phyloP scores from a whole-genome alignment of 1,140 invertebrate genomes.

The Nasonia longicornis region DNA sequence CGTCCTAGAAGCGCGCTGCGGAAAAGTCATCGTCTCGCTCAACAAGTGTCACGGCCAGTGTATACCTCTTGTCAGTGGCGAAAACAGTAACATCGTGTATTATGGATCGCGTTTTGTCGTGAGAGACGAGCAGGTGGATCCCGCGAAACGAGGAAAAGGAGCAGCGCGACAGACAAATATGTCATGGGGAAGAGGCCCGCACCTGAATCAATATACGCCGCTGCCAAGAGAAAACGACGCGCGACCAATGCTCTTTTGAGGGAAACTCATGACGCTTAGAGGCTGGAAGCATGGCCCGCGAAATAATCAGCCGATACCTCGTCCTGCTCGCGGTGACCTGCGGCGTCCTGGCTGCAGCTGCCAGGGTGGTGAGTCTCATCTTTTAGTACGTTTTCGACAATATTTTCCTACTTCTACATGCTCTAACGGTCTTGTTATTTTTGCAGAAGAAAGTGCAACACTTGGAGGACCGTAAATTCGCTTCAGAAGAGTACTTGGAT shows the following conservation, averaged over 20 bases:
- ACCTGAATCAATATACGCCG: constrained; percentile 26
- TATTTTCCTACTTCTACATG: neutral
- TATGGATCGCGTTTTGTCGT: no score
- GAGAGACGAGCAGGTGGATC: neutral
- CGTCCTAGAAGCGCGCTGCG: neutral
- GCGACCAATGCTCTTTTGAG: neutral
- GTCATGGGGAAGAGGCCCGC: neutral
- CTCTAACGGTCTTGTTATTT: neutral
- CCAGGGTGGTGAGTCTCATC: constrained; percentile 12
- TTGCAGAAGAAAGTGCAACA: constrained; percentile 42
- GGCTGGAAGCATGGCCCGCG: neutral
- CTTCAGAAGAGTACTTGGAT: constrained; percentile 42
- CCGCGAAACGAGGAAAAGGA: neutral
- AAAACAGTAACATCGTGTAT: neutral
- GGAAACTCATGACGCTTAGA: constrained; percentile 33
- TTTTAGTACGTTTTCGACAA: neutral
- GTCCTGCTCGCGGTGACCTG: constrained; percentile 15
- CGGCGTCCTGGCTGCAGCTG: neutral
- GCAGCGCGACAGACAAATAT: neutral
- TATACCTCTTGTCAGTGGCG: neutral
- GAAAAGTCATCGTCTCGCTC: neutral
- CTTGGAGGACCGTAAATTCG: constrained; percentile 43
- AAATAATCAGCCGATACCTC: constrained; percentile 28
- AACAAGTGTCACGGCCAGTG: constrained; percentile 26
- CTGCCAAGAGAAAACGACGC: neutral